These are phyloP conservation scores for Glaucomys volans DNA, from an alignment of 2,113 vertebrate species.

Conservation along the genomic window DNA sequence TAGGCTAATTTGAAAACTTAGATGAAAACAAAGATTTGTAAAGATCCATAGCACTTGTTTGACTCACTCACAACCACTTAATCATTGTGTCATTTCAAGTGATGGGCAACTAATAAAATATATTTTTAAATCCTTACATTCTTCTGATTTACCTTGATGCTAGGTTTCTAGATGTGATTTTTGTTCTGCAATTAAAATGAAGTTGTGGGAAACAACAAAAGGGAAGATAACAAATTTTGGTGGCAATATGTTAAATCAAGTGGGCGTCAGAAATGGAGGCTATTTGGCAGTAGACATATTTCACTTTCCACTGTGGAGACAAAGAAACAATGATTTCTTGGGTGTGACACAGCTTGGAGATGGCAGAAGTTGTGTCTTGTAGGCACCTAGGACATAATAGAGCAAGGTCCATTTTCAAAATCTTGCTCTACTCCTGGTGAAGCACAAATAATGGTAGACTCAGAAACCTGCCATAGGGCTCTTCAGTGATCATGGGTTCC, in stretches of 20 bases:
- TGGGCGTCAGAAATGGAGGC: background rate
- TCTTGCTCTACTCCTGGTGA: background rate
- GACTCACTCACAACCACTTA: background rate
- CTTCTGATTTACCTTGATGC: background rate
- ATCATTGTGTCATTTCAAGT: background rate
- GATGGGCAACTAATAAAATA: background rate
- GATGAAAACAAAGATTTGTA: background rate
- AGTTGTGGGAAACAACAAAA: background rate
- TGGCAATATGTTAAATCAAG: background rate
- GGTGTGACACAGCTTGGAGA: background rate
- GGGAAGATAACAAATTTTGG: background rate
- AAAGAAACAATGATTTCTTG: background rate
- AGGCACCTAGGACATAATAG: background rate
- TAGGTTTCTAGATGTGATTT: background rate
- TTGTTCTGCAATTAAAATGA: background rate
- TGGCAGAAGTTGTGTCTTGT: background rate
- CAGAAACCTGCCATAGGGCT: background rate
- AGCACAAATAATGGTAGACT: background rate
- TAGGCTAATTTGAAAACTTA: background rate
- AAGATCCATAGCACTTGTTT: background rate
- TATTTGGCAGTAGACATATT: background rate
- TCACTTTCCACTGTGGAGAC: background rate
- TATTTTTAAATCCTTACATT: background rate
- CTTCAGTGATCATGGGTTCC: background rate
- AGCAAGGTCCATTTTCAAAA: background rate